Evolutionary conservation across 2,797 vertebrate genomes (phyloP), one percentile per base, ranked within the genome.

Genomic region (Falco novaeseelandiae): DNA sequence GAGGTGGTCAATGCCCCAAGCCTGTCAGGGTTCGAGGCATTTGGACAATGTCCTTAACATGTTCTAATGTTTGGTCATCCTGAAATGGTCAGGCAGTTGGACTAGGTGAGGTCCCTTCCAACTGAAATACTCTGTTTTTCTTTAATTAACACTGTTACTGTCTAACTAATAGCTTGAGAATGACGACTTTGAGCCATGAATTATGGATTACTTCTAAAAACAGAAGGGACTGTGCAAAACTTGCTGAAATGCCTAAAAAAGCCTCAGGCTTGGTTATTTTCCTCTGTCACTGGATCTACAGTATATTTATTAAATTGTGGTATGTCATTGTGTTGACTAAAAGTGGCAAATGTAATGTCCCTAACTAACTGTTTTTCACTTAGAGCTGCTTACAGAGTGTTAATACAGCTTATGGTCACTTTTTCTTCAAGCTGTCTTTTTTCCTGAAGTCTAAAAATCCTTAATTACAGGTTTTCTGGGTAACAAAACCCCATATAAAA

Each of bases 91-190:
- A 67, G 38, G 19, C 34, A 25, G 13, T 51, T 71, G 34, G 22
- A 29, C 9, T 21, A 5, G 8, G 8, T 58, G 27, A 16, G 20
- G 14, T 89, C 25, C 20, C 5, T 65, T 77, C 14, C 65, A 48
- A 21, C 9, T 61, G 9, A 15, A 57, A 44, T 23, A 36, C 1
- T 77, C 6, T 13, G 10, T 58, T 38, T 18, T 30, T 3, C 40
- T 77, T 42, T 34, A 12, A 72, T 91, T 93, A 94, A 80, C 30
- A 44, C 34, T 92, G 42, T 79, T 95, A 70, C 25, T 93, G 40
- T 83, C 20, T 85, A 92, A 77, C 42, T 91, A 85, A 49, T 70
- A 88, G 57, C 54, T 94, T 96, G 70, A 93, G 84, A 97, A 84
- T 66, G 51, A 16, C 42, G 80, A 51, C 93, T 55, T 80, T 66